Base-by-base conservation (phyloP, 2,113 vertebrate species). In the Strix uralensis region DNA sequence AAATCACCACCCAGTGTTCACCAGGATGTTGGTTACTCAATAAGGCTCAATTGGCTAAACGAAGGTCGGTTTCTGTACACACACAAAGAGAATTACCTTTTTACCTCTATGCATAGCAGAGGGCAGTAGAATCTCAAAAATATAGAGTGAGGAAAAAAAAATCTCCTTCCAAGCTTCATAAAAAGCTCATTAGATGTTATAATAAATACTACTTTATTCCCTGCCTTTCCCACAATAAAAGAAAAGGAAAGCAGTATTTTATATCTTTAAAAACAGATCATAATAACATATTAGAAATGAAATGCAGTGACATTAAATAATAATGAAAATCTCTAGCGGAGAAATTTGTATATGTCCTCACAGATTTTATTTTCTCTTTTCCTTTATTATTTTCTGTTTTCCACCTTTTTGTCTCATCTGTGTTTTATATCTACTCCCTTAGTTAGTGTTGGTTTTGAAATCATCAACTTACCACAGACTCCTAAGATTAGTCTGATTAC, bases 41-140 rank as follows among this genome's bases (percentile, higher is more conserved):
- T 1, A 27, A 6, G 9, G 27, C 12, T 42, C 63, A 49, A 1
- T 0, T 78, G 44, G 15, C 38, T 81, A 58, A 70, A 51, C 2
- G 0, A 61, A 69, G 30, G 20, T 46, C 29, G 36, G 2, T 52
- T 36, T 52, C 34, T 62, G 16, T 26, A 58, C 10, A 17, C 1
- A 6, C 32, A 44, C 14, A 46, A 3, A 42, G 4, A 70, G 6
- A 65, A 61, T 49, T 52, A 49, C 5, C 10, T 57, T 86, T 81
- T 46, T 57, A 49, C 14, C 20, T 75, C 40, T 55, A 13, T 80
- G n/a, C 13, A 20, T 30, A 34, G 10, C 34, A 92, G 30, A 75
- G 9, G 19, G 26, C 34, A 54, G n/a, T 75, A 70, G 86, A 46
- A 65, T 61, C 40, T 77, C 23, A 71, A 38, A 89, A 61, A 49